These are phyloP conservation scores for Drosophila erecta DNA, from an alignment of 1,140 invertebrate species.

Conservation along the genomic window DNA sequence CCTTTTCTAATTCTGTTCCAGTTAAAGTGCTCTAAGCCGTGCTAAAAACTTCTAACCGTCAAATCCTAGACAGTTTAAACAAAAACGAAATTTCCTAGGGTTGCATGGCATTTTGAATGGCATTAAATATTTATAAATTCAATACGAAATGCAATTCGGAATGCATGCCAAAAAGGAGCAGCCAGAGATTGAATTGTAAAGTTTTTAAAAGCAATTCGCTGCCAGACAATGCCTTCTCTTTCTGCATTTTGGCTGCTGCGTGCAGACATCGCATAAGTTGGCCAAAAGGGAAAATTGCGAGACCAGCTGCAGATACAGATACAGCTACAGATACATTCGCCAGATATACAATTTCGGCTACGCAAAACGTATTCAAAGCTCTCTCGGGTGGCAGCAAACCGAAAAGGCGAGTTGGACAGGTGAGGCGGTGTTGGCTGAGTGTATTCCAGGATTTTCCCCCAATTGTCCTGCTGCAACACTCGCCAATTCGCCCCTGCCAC, in stretches of 20 bases:
- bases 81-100: slow-evolving; percentile 52
- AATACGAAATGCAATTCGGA: slow-evolving; percentile 83
- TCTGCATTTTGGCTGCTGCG: not conserved
- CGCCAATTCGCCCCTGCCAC: slow-evolving; percentile 3
- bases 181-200: slow-evolving; percentile 77
- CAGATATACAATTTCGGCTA: slow-evolving; percentile 43
- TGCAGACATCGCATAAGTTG: slow-evolving; percentile 13
- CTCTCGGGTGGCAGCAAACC: not conserved
- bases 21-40: slow-evolving; percentile 23
- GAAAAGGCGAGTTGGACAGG: slow-evolving; percentile 1
- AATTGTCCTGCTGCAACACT: slow-evolving; percentile 21
- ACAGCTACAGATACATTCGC: slow-evolving; percentile 38
- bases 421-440: not conserved
- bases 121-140: slow-evolving; percentile 84
- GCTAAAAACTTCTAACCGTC: slow-evolving; percentile 27
- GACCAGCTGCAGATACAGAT: slow-evolving; percentile 30
- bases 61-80: slow-evolving; percentile 64
- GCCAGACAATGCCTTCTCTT: slow-evolving; percentile 62
- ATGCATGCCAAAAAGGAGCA: slow-evolving; percentile 71
- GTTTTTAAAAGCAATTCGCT: slow-evolving; percentile 68
- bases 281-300: slow-evolving; percentile 19
- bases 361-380: slow-evolving; percentile 45
- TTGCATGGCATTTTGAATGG: slow-evolving; percentile 83
- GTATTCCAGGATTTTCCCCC: not conserved
- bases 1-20: slow-evolving; percentile 4